A percentile compares a stretch with the other conserved stretches of the same genome.
These are phyloP conservation scores for Ips typographus DNA, from an alignment of 1,140 invertebrate species.

Conservation along the genomic window DNA sequence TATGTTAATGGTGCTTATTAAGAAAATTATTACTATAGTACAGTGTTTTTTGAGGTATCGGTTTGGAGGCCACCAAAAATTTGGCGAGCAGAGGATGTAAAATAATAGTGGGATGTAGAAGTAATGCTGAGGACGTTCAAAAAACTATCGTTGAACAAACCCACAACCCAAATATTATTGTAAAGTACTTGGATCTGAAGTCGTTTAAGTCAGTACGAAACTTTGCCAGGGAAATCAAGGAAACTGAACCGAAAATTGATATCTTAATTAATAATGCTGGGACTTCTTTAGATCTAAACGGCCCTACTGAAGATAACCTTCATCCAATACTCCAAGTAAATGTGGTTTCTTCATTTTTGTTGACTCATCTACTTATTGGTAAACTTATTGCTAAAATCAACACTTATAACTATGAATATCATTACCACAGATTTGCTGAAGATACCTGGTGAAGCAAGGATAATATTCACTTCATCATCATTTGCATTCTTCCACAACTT, in stretches of 20 bases:
- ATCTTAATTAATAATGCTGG: slow-evolving; percentile 61
- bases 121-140: neutral
- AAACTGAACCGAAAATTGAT: slow-evolving; percentile 53
- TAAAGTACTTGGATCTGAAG: slow-evolving; percentile 44
- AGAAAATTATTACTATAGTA: neutral
- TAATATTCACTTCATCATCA: neutral
- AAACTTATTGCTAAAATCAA: slow-evolving; percentile 34
- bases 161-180: slow-evolving; percentile 18
- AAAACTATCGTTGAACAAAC: neutral
- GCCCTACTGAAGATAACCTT: slow-evolving; percentile 60
- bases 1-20: neutral
- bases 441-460: neutral
- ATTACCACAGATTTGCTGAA: slow-evolving; percentile 4
- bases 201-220: slow-evolving; percentile 44
- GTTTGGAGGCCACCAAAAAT: slow-evolving; percentile 8
- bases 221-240: slow-evolving; percentile 43
- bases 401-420: too few relatives aligned
- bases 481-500: slow-evolving; percentile 3
- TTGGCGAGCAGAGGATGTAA: slow-evolving; percentile 12
- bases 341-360: slow-evolving; percentile 65
- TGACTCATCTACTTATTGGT: slow-evolving; percentile 64
- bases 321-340: slow-evolving; percentile 63
- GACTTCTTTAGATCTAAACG: slow-evolving; percentile 43
- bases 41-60: neutral
- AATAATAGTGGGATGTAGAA: slow-evolving; percentile 4